A percentile compares a stretch with the other conserved stretches of the same genome.
These are phyloP conservation scores for Halyomorpha halys DNA, from an alignment of 1,140 invertebrate species.

Conservation along the genomic window DNA sequence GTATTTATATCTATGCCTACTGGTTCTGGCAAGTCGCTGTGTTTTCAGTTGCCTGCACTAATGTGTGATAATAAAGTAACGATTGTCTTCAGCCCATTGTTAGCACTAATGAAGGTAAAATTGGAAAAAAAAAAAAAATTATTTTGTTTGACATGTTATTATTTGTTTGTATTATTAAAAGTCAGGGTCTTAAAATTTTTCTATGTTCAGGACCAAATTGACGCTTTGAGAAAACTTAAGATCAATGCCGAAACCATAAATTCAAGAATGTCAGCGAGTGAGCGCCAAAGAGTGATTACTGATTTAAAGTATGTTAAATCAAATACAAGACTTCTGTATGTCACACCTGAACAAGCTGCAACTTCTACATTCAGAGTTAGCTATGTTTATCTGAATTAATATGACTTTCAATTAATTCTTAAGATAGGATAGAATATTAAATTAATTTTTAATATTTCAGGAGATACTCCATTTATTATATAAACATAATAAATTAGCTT, in stretches of 20 bases:
- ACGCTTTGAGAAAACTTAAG: conserved; percentile 46
- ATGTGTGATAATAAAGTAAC: conserved; percentile 44
- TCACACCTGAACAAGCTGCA: conserved; percentile 84
- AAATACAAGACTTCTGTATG: conserved; percentile 70
- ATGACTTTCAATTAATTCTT: too few relatives aligned
- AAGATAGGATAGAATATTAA: too few relatives aligned
- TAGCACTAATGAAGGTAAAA: conserved; percentile 54
- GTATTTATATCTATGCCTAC: conserved; percentile 64
- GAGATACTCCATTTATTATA: conserved; percentile 38
- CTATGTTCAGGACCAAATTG: conserved; percentile 40
- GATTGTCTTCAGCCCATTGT: conserved; percentile 55
- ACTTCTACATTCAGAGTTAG: conserved; percentile 58
- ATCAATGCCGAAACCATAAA: conserved; percentile 77
- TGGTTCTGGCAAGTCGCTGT: conserved; percentile 59
- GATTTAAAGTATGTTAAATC: conserved; percentile 60
- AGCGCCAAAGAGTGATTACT: conserved; percentile 59
- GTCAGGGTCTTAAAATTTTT: conserved; percentile 11
- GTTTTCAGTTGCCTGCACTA: conserved; percentile 58
- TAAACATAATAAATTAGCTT: conserved; percentile 43
- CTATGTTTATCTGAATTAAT: not conserved
- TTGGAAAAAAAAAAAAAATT: not conserved
- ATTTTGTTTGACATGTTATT: not conserved
- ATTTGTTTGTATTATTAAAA: not conserved
- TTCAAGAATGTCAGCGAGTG: conserved; percentile 65
- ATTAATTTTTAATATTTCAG: conserved; percentile 30